These are phyloP conservation scores for Tetraodon nigroviridis DNA, from an alignment of 2,113 vertebrate species.

Conservation along the genomic window DNA sequence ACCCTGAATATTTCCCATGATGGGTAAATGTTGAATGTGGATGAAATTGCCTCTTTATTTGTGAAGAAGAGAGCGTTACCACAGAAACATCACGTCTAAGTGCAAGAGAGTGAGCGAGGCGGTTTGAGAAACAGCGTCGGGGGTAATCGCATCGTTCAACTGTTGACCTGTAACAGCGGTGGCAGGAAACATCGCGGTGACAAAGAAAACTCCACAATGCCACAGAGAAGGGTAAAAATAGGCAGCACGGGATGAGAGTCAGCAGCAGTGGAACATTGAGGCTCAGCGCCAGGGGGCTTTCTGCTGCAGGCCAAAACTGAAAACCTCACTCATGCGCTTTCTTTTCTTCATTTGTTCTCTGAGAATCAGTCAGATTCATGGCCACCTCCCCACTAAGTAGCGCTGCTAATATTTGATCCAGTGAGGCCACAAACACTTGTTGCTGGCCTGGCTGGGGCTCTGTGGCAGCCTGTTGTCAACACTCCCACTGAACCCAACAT, in stretches of 20 bases:
- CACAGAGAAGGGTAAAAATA: slow-evolving; percentile 80
- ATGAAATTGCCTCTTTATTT: neutral
- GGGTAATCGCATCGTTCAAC: slow-evolving; percentile 43
- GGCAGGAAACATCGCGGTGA: slow-evolving; percentile 64
- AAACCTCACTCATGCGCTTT: slow-evolving; percentile 65
- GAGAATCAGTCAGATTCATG: slow-evolving; percentile 14
- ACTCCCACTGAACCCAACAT: neutral
- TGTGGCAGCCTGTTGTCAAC: too few relatives aligned
- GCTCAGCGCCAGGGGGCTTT: slow-evolving; percentile 65
- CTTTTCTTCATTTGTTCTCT: slow-evolving; percentile 31
- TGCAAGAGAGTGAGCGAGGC: slow-evolving; percentile 25
- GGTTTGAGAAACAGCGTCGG: slow-evolving; percentile 32
- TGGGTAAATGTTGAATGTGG: neutral
- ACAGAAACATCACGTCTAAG: too few relatives aligned
- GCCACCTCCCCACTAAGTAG: slow-evolving; percentile 12
- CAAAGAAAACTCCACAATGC: slow-evolving; percentile 80
- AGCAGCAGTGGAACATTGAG: slow-evolving; percentile 32
- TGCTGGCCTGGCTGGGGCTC: neutral
- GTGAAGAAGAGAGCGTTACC: neutral
- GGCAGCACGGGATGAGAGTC: slow-evolving; percentile 58
- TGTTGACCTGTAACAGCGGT: slow-evolving; percentile 38
- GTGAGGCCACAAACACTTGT: slow-evolving; percentile 9
- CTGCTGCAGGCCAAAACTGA: slow-evolving; percentile 66
- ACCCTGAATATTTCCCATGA: neutral
- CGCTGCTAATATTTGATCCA: slow-evolving; percentile 8